phyloP scores from a whole-genome alignment of 2,113 vertebrate species.

The Clinocottus analis region DNA sequence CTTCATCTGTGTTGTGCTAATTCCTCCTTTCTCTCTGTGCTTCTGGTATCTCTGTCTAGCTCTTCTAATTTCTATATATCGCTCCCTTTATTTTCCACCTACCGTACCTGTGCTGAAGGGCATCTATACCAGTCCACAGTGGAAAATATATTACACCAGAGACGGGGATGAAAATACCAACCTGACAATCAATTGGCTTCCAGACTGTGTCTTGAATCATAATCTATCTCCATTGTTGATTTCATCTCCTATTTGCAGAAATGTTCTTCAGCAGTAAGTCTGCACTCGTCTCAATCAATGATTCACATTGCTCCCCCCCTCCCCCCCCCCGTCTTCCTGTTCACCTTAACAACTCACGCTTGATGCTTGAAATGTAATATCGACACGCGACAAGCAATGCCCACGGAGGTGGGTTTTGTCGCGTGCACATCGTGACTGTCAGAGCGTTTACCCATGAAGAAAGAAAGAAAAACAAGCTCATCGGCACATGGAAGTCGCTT shows the following conservation, averaged over 20 bases:
- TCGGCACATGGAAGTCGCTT: background rate
- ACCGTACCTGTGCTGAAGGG: constrained; percentile 47
- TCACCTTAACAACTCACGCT: constrained; percentile 1
- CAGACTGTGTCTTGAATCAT: constrained; percentile 55
- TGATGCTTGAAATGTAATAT: background rate
- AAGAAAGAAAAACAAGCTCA: background rate
- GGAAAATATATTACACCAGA: constrained; percentile 69
- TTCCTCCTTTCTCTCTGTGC: constrained; percentile 44
- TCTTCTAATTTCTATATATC: constrained; percentile 52
- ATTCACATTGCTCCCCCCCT: constrained; percentile 8
- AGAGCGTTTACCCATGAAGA: background rate
- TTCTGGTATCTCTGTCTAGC: constrained; percentile 22
- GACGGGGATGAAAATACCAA: constrained; percentile 68
- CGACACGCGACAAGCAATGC: background rate
- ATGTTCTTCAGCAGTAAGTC: constrained; percentile 25
- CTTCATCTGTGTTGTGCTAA: constrained; percentile 39
- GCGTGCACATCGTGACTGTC: background rate
- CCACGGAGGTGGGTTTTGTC: background rate
- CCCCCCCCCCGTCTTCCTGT: constrained; percentile 5
- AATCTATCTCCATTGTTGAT: constrained; percentile 72
- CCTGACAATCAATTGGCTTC: constrained; percentile 74
- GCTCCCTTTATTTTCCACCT: constrained; percentile 46
- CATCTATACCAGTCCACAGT: constrained; percentile 69
- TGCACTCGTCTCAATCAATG: constrained; percentile 36
- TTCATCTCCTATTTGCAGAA: constrained; percentile 54